Conservation (phyloP, 2,888 invertebrate genomes). For the Drosophila kanekoi region DNA sequence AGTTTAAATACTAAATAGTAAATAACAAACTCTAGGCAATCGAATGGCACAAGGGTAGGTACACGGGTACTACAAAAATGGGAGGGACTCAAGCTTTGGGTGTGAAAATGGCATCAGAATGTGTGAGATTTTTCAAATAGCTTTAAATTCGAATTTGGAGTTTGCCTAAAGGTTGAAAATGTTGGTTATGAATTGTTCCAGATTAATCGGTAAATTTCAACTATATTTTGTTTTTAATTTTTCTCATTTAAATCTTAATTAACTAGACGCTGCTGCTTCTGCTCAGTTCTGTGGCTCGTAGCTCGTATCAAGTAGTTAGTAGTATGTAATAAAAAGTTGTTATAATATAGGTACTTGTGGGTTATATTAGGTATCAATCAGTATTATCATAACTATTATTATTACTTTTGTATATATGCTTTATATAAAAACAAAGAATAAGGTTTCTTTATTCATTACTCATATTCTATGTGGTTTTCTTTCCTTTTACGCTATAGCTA, state of each 20-base stretch:
- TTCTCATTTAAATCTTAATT: constrained; percentile 43
- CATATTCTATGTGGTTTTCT: constrained; percentile 26
- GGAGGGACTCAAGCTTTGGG: constrained; percentile 41
- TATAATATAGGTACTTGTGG: constrained; percentile 77
- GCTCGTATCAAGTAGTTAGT: constrained; percentile 73
- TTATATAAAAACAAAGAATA: constrained; percentile 63
- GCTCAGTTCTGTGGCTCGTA: constrained; percentile 79
- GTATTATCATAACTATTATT: constrained; percentile 26
- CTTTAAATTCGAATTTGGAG: constrained; percentile 19
- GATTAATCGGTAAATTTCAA: constrained; percentile 40
- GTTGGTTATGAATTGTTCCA: constrained; percentile 32
- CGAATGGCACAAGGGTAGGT: constrained; percentile 60
- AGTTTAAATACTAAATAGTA: constrained; percentile 54
- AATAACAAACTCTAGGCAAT: constrained; percentile 66
- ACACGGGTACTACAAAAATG: constrained; percentile 47
- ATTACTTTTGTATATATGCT: constrained; percentile 26
- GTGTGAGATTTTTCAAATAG: constrained; percentile 3
- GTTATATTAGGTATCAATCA: constrained; percentile 73
- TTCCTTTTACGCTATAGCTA: constrained; percentile 30
- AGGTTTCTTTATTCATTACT: constrained; percentile 16
- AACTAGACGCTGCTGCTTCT: constrained; percentile 59
- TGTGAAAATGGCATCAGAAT: constrained; percentile 27
- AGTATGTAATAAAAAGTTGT: constrained; percentile 76
- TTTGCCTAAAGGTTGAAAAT: constrained; percentile 30
- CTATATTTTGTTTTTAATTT: constrained; percentile 27